Evolutionary conservation across 2,888 invertebrate species (phyloP).

Genomic region (Drosophila limbata): DNA sequence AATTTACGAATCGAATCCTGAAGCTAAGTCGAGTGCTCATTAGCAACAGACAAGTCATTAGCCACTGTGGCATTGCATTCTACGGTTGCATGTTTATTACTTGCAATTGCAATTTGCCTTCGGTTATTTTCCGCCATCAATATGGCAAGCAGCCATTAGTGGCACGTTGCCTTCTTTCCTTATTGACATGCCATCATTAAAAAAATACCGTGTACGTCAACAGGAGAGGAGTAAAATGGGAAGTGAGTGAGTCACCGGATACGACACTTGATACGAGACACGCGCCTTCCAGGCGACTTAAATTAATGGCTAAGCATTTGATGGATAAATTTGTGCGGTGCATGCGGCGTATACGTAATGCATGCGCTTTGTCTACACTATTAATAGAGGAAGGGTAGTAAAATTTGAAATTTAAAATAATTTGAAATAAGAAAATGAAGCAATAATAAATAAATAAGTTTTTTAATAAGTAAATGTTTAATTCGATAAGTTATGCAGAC

Average conservation of each 20-base stretch:
- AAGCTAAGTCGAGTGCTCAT: slow-evolving; percentile 35
- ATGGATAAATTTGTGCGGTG: slow-evolving; percentile 1
- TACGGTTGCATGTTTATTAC: slow-evolving; percentile 47
- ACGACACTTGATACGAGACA: slow-evolving; percentile 33
- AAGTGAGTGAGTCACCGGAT: slow-evolving; percentile 34
- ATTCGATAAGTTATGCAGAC: too few relatives aligned
- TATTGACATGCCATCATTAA: slow-evolving; percentile 34
- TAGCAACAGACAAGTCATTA: slow-evolving; percentile 42
- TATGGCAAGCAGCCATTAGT: slow-evolving; percentile 51
- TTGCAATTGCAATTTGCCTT: slow-evolving; percentile 26
- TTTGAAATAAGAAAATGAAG: background rate
- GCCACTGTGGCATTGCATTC: slow-evolving; percentile 25
- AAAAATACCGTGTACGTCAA: slow-evolving; percentile 1
- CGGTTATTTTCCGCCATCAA: slow-evolving; percentile 44
- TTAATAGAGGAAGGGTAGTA: too few relatives aligned
- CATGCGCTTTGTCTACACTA: background rate
- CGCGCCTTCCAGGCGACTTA: slow-evolving; percentile 29
- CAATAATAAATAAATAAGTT: background rate
- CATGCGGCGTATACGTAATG: slow-evolving; percentile 32
- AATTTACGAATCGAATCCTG: background rate
- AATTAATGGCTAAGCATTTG: slow-evolving; percentile 22
- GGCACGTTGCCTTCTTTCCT: slow-evolving; percentile 33
- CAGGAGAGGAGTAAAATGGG: background rate
- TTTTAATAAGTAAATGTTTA: too few relatives aligned
- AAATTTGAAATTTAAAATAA: too few relatives aligned